Evolutionary conservation across 2,888 invertebrate species (phyloP), one percentile per base, ranked within the genome.

Genomic region (Apocheima hispidaria): DNA sequence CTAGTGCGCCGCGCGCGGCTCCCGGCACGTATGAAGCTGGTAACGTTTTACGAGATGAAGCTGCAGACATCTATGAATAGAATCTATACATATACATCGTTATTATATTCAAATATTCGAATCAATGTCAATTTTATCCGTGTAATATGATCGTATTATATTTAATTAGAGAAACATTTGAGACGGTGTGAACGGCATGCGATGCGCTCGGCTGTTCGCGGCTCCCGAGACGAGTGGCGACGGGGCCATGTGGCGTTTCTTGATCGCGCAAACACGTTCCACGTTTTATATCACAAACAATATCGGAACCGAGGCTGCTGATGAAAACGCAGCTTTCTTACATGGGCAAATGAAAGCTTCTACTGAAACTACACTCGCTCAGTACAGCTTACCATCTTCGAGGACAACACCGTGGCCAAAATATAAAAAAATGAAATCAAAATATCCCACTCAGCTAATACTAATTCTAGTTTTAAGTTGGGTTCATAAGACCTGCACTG

Each of bases 11-110:
- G n/a, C n/a, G n/a, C 4, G 33, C 33, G 3, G 21, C 54, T 50
- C 54, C 54, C 60, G 41, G 54, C 54, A 46, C 58, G 61, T 58
- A 55, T 28, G 44, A 12, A 35, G 55, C 51, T 55, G 65, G 61
- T 61, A 61, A 65, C 61, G 36, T 61, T 61, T 65, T 61, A 65
- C 61, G 61, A 65, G 51, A n/a, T n/a, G 28, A 1, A 46, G 44
- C n/a, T n/a, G n/a, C n/a, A n/a, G n/a, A n/a, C n/a, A n/a, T n/a
- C n/a, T n/a, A n/a, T n/a, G n/a, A n/a, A n/a, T n/a, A n/a, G n/a
- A n/a, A n/a, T n/a, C n/a, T n/a, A n/a, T n/a, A n/a, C n/a, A n/a
- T n/a, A n/a, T n/a, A n/a, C n/a, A n/a, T n/a, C n/a, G n/a, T n/a
- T n/a, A n/a, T n/a, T n/a, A n/a, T n/a, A n/a, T n/a, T n/a, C n/a